Evolutionary conservation across 2,797 vertebrate genomes (phyloP).

Genomic region (Eleutherodactylus coqui): DNA sequence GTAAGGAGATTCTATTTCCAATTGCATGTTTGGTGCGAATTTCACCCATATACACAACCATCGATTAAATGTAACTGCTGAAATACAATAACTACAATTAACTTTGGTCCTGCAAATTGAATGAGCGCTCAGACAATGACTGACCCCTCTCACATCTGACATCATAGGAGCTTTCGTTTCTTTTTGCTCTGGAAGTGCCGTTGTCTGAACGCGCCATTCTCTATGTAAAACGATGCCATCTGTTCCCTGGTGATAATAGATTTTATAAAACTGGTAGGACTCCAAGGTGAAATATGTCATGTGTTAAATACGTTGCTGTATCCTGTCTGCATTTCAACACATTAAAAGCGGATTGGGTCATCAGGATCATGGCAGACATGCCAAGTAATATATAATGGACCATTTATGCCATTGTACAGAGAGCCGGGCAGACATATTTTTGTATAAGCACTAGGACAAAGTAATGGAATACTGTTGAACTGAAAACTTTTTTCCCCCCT

Average conservation of each 20-base stretch:
- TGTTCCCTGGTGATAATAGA: neutral
- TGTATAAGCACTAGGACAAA: neutral
- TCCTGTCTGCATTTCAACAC: neutral
- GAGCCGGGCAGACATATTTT: neutral
- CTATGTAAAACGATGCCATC: neutral
- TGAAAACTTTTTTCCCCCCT: neutral
- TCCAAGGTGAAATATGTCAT: slow-evolving; percentile 12
- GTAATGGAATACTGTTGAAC: neutral
- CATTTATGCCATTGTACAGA: neutral
- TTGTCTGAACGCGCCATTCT: neutral
- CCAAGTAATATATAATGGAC: neutral
- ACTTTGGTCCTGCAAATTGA: neutral
- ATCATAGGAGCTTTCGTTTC: neutral
- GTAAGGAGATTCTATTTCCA: neutral
- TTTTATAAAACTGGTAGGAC: slow-evolving; percentile 3
- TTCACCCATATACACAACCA: neutral
- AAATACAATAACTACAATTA: neutral
- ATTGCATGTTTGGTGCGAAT: neutral
- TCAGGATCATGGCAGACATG: neutral
- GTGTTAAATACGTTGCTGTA: slow-evolving; percentile 1
- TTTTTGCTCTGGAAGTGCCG: neutral
- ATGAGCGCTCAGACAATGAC: neutral
- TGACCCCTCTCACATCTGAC: neutral
- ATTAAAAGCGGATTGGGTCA: neutral
- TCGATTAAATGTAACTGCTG: neutral